Evolutionary conservation across 2,888 invertebrate species (phyloP).

Genomic region (Neria commutata): DNA sequence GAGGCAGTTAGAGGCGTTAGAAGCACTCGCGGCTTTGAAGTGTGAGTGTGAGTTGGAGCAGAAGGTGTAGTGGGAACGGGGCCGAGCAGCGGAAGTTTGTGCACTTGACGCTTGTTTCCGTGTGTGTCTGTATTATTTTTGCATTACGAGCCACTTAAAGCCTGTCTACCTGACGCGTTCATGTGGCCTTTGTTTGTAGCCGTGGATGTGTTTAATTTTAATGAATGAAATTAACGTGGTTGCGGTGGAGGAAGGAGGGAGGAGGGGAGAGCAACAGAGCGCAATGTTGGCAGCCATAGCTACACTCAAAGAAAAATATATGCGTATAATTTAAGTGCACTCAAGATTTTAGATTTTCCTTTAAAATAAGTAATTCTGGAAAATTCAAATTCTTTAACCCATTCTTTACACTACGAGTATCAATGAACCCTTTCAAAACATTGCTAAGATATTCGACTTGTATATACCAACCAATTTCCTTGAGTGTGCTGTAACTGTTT

Average conservation of each 20-base stretch:
- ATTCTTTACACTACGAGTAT: background rate
- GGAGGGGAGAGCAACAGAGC: background rate
- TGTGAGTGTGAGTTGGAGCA: too few species aligned
- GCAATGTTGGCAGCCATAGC: background rate
- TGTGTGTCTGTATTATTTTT: conserved; percentile 44
- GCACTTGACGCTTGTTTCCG: too few species aligned
- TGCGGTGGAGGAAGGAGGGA: too few species aligned
- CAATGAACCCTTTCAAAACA: background rate
- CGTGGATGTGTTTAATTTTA: conserved; percentile 57
- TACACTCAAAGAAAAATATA: background rate
- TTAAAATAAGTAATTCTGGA: too few species aligned
- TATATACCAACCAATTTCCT: too few species aligned
- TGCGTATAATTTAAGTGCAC: too few species aligned
- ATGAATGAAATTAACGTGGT: conserved; percentile 59
- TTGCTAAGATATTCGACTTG: too few species aligned
- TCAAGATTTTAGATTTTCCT: too few species aligned
- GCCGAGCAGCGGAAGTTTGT: too few species aligned
- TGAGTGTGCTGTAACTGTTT: too few species aligned
- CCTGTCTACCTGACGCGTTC: conserved; percentile 39
- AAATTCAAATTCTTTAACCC: too few species aligned
- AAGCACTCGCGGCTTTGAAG: background rate
- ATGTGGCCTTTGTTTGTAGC: conserved; percentile 47
- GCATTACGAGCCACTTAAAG: conserved; percentile 39
- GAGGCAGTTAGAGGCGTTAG: conserved; percentile 25
- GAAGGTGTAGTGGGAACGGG: too few species aligned